Conservation (phyloP, 2,113 vertebrate genomes). For the Fregata magnificens region DNA sequence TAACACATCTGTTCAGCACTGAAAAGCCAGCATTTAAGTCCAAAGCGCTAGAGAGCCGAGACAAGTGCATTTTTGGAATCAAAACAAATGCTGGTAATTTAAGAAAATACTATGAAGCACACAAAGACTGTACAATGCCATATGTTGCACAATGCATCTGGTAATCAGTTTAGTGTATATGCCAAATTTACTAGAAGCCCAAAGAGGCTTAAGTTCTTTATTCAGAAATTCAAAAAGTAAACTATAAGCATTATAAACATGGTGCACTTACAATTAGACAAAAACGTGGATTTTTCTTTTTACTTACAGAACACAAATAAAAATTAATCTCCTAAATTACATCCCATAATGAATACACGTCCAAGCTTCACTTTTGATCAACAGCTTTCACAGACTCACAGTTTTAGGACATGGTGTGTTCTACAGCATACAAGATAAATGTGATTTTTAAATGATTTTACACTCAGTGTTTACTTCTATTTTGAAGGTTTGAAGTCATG, state of each 20-base stretch:
- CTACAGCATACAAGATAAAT: neutral
- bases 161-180: constrained; percentile 11
- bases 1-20: constrained; percentile 47
- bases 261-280: neutral
- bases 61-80: constrained; percentile 53
- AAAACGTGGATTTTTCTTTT: neutral
- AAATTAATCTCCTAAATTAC: constrained; percentile 18
- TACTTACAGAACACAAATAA: neutral
- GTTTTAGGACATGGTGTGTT: neutral
- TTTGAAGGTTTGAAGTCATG: neutral
- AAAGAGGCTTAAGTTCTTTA: constrained; percentile 22
- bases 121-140: constrained; percentile 35
- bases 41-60: constrained; percentile 20
- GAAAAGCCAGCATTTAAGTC: constrained; percentile 51
- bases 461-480: neutral
- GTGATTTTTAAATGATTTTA: constrained; percentile 5
- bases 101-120: constrained; percentile 52
- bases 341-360: neutral
- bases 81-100: constrained; percentile 57
- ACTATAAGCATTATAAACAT: neutral
- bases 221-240: constrained; percentile 4
- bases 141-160: constrained; percentile 40
- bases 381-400: neutral
- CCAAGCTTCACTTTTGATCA: constrained; percentile 17
- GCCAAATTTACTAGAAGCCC: neutral